A percentile compares a stretch with the other conserved stretches of the same genome.
phyloP scores from a whole-genome alignment of 2,797 vertebrate genomes.

The Dendrocincla fuliginosa region DNA sequence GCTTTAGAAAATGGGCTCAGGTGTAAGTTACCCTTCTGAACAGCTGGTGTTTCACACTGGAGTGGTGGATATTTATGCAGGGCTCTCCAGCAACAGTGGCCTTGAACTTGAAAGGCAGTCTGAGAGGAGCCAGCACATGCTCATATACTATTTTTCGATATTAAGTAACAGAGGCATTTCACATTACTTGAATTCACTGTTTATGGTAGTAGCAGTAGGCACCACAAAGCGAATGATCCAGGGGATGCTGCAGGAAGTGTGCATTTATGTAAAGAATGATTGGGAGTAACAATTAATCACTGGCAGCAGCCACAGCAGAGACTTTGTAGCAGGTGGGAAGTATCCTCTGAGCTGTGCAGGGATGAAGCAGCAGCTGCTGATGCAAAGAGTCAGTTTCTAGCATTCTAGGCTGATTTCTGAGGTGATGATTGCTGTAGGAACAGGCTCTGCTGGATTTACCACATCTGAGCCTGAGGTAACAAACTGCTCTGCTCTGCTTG shows the following conservation, averaged over 20 bases:
- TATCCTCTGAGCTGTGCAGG: background rate
- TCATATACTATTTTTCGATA: conserved; percentile 12
- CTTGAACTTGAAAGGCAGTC: background rate
- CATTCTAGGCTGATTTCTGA: background rate
- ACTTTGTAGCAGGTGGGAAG: background rate
- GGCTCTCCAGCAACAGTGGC: background rate
- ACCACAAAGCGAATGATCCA: background rate
- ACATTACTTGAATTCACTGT: background rate
- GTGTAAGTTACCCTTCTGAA: background rate
- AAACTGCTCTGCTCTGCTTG: background rate
- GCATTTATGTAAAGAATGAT: background rate
- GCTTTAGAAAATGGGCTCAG: background rate
- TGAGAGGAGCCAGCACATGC: background rate
- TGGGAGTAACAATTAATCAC: background rate
- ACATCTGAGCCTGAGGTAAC: background rate
- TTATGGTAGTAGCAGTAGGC: background rate
- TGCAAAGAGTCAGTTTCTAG: background rate
- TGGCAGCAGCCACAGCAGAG: background rate
- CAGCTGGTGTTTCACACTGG: background rate
- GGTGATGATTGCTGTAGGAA: background rate
- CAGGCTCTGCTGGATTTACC: background rate
- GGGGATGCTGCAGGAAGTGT: background rate
- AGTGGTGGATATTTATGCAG: background rate
- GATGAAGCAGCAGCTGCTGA: background rate
- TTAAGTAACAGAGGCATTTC: conserved; percentile 34